Evolutionary conservation across 2,888 invertebrate species (phyloP).

Genomic region (Ochlodes sylvanus): DNA sequence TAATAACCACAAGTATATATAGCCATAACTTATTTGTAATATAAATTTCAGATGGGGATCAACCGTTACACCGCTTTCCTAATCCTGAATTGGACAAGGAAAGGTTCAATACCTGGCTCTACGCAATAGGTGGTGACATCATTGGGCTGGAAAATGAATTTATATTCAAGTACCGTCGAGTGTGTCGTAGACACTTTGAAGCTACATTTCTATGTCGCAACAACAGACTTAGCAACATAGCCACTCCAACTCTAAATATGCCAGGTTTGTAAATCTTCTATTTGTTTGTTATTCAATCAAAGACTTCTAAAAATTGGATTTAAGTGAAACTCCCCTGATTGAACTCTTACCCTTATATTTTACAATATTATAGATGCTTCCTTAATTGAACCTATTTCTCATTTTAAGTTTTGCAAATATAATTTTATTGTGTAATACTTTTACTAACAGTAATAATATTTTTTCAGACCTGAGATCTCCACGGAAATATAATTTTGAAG

Average conservation of each 20-base stretch:
- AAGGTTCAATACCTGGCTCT: slow-evolving; percentile 18
- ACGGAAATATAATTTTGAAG: too few relatives aligned
- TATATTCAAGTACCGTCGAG: slow-evolving; percentile 11
- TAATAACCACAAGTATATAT: too few relatives aligned
- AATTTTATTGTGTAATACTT: too few relatives aligned
- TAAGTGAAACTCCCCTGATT: too few relatives aligned
- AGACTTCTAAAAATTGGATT: too few relatives aligned
- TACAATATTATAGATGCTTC: too few relatives aligned
- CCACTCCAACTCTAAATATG: slow-evolving; percentile 25
- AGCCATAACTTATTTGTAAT: neutral
- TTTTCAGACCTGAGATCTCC: too few relatives aligned
- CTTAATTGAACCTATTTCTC: too few relatives aligned
- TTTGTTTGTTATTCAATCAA: too few relatives aligned
- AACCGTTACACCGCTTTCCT: slow-evolving; percentile 53
- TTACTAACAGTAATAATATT: too few relatives aligned
- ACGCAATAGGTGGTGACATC: slow-evolving; percentile 18
- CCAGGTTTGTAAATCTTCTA: slow-evolving; percentile 10
- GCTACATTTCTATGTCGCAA: slow-evolving; percentile 9
- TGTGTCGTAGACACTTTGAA: slow-evolving; percentile 26
- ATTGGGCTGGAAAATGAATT: slow-evolving; percentile 4
- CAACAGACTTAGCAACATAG: slow-evolving; percentile 15
- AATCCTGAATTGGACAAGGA: slow-evolving; percentile 6
- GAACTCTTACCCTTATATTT: too few relatives aligned
- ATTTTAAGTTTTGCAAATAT: too few relatives aligned
- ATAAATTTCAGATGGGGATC: neutral